phyloP scores from a whole-genome alignment of 2,888 invertebrate species.

The Blomia tropicalis region DNA sequence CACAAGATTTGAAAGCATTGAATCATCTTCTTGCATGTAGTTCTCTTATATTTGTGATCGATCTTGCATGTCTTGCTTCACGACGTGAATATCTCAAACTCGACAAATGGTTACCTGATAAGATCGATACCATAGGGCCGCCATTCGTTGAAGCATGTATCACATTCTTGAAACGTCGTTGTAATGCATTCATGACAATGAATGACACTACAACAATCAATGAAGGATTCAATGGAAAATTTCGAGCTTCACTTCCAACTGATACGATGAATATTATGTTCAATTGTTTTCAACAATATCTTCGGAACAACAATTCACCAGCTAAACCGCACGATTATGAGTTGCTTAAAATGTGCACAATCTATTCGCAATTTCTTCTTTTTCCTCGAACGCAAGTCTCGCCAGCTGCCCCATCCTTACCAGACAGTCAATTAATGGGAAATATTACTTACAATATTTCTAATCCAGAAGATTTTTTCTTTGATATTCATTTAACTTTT shows the following conservation, averaged over 20 bases:
- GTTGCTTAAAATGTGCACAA: not conserved
- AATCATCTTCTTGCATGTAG: constrained; percentile 76
- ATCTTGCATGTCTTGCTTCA: constrained; percentile 90
- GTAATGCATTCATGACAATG: constrained; percentile 52
- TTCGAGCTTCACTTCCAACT: constrained; percentile 46
- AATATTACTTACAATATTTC: not conserved
- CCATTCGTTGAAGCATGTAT: constrained; percentile 38
- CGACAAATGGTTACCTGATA: constrained; percentile 96
- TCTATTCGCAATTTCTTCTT: not conserved
- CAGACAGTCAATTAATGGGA: not conserved
- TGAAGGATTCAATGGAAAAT: too few species aligned
- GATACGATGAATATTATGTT: constrained; percentile 81
- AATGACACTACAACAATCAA: not conserved
- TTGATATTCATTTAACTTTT: not conserved
- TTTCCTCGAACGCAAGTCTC: not conserved
- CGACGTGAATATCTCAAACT: constrained; percentile 88
- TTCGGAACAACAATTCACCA: too few species aligned
- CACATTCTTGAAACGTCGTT: constrained; percentile 48
- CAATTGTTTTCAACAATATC: constrained; percentile 54
- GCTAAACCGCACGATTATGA: not conserved
- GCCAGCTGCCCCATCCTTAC: not conserved
- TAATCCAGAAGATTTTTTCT: not conserved
- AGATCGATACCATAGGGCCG: constrained; percentile 77
- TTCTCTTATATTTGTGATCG: constrained; percentile 88
- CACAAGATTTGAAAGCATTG: constrained; percentile 73